Percentiles rank a stretch among this genome's conserved stretches.
Conservation (phyloP, 1,140 invertebrate species). For the Drosophila yakuba region DNA sequence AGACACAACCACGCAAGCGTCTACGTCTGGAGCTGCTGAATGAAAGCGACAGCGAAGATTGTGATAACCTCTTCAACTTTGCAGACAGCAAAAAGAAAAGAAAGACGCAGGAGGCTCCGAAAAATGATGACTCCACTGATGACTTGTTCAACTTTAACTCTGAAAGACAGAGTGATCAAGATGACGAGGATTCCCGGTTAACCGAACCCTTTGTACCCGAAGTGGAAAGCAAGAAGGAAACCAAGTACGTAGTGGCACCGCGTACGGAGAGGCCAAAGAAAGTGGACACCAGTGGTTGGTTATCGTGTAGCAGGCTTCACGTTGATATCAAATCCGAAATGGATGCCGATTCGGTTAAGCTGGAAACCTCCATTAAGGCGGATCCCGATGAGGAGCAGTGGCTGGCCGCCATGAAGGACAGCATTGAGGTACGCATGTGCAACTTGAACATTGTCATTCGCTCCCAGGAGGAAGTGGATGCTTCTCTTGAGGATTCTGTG, state of each 20-base stretch:
- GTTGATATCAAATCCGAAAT: slow-evolving; percentile 36
- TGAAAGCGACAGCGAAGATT: slow-evolving; percentile 65
- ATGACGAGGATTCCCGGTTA: slow-evolving; percentile 8
- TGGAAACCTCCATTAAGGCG: slow-evolving; percentile 26
- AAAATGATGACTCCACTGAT: slow-evolving; percentile 27
- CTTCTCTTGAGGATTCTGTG: neutral
- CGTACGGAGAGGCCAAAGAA: slow-evolving; percentile 42
- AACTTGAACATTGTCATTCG: slow-evolving; percentile 36
- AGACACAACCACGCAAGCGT: slow-evolving; percentile 52
- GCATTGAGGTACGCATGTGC: slow-evolving; percentile 60
- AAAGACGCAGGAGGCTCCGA: neutral
- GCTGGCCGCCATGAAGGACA: slow-evolving; percentile 49
- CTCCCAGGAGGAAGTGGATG: slow-evolving; percentile 34
- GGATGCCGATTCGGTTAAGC: slow-evolving; percentile 10
- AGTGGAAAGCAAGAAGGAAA: slow-evolving; percentile 10
- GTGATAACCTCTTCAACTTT: slow-evolving; percentile 69
- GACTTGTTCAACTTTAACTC: slow-evolving; percentile 45
- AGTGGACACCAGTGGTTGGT: slow-evolving; percentile 61
- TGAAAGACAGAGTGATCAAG: slow-evolving; percentile 1
- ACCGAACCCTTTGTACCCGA: slow-evolving; percentile 44
- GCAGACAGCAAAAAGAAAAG: slow-evolving; percentile 42
- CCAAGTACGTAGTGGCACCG: slow-evolving; percentile 58
- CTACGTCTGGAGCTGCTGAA: slow-evolving; percentile 34
- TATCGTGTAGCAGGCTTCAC: slow-evolving; percentile 66
- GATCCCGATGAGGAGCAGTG: slow-evolving; percentile 51